Conservation (phyloP, 2,797 vertebrate genomes). For the Lophius americanus region DNA sequence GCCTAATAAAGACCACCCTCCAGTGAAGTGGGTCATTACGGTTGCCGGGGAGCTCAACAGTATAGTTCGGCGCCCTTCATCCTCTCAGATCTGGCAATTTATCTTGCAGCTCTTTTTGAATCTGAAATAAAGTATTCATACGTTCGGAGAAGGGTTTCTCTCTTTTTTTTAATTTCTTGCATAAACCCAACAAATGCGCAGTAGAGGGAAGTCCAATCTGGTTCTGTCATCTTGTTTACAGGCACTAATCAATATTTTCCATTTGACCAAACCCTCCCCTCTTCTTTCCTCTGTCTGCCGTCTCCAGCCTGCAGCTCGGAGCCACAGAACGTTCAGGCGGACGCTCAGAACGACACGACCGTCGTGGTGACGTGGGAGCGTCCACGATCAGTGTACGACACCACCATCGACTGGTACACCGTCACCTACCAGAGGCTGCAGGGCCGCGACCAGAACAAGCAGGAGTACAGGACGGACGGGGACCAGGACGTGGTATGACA, state of each 20-base stretch:
- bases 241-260: not conserved
- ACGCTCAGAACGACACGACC: conserved; percentile 94
- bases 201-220: no score
- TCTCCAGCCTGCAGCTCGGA: conserved; percentile 93
- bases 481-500: conserved; percentile 95
- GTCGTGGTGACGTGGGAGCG: conserved; percentile 95
- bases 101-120: conserved; percentile 68
- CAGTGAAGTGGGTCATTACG: conserved; percentile 40
- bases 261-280: not conserved
- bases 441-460: conserved; percentile 85
- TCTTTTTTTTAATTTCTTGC: not conserved
- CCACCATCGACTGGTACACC: conserved; percentile 92
- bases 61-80: conserved; percentile 49
- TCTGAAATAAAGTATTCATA: conserved; percentile 69
- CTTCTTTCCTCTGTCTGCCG: not conserved
- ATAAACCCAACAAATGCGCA: no score
- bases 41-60: conserved; percentile 67
- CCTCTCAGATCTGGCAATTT: conserved; percentile 51
- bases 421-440: conserved; percentile 93
- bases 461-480: conserved; percentile 95
- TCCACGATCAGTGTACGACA: conserved; percentile 91
- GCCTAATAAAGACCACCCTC: conserved; percentile 31
- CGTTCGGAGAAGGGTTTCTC: conserved; percentile 48
- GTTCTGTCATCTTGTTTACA: no score
- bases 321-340: conserved; percentile 93